Evolutionary conservation across 1,140 invertebrate species (phyloP), one percentile per base, ranked within the genome.

Genomic region (Diploscapter pachys): DNA sequence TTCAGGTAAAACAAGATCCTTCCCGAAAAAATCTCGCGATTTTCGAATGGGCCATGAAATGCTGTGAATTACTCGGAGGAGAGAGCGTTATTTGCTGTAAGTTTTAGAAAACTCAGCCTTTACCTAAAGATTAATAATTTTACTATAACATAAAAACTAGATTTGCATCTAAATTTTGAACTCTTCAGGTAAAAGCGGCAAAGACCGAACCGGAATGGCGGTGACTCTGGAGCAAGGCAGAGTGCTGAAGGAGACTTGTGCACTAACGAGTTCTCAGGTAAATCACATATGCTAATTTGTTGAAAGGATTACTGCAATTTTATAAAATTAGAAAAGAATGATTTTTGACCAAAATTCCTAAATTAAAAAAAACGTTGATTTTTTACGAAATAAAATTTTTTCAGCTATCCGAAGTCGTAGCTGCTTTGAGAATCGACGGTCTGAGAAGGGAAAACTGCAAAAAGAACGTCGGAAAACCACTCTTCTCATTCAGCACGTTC

Each of bases 401-500:
- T 73, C 52, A 81, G 82, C 74, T 82, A 2, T 62, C 62, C 51
- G 81, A 83, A 76, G 78, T 83, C 8, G 63, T 83, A 8, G 75
- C 76, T 49, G 78, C 80, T 13, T 64, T 83, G 9, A 69, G 82
- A 52, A 76, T 75, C 63, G 78, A 85, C 54, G 83, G 83, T 62
- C 82, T 84, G 62, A 71, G 83, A 49, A 72, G 82, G 9, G 83
- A 84, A 71, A 85, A 85, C 57, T 84, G 83, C 74, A 64, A 82
- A 6, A 84, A 84, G 63, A 84, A 84, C 65, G 76, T 85, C 4
- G 83, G 84, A 11, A 85, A 82, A 67, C 64, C 84, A 31, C 51
- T 84, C 48, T 84, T 80, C 65, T 82, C 82, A 6, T 84, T 84
- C 71, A 83, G 81, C 67, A 82, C 83, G 3, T 84, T 84, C 73